phyloP scores from a whole-genome alignment of 1,140 invertebrate genomes.

The Musca domestica region DNA sequence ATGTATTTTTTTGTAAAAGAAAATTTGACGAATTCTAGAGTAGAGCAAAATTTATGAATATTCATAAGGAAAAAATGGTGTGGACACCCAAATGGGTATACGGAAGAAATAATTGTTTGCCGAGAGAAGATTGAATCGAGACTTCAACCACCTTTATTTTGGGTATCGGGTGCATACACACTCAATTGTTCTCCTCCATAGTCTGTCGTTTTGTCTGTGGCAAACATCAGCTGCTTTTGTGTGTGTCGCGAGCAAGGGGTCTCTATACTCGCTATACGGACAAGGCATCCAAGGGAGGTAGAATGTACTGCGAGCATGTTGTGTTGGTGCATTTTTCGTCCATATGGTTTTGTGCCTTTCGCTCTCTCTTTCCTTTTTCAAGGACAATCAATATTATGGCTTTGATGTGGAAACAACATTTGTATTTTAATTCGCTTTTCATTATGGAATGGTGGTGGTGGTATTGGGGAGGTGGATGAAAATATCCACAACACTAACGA shows the following conservation, averaged over 20 bases:
- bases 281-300: no score
- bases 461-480: no score
- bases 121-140: slow-evolving; percentile 5
- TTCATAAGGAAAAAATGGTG: no score
- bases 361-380: slow-evolving; percentile 17
- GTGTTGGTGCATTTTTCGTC: not conserved
- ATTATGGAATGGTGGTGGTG: no score
- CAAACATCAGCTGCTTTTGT: slow-evolving; percentile 11
- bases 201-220: not conserved
- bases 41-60: no score
- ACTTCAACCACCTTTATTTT: slow-evolving; percentile 16
- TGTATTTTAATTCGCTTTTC: slow-evolving; percentile 5
- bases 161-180: not conserved
- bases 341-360: not conserved
- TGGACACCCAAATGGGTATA: no score
- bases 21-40: not conserved
- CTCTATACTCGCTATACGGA: not conserved
- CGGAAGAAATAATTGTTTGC: no score
- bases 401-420: not conserved
- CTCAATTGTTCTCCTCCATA: not conserved
- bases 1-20: not conserved
- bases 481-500: no score
- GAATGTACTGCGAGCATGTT: no score
- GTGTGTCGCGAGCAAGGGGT: not conserved
- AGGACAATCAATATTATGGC: slow-evolving; percentile 28